Percentiles rank a stretch among this genome's conserved stretches.
Conservation (phyloP, 2,797 vertebrate genomes). For the Acanthurus tractus region DNA sequence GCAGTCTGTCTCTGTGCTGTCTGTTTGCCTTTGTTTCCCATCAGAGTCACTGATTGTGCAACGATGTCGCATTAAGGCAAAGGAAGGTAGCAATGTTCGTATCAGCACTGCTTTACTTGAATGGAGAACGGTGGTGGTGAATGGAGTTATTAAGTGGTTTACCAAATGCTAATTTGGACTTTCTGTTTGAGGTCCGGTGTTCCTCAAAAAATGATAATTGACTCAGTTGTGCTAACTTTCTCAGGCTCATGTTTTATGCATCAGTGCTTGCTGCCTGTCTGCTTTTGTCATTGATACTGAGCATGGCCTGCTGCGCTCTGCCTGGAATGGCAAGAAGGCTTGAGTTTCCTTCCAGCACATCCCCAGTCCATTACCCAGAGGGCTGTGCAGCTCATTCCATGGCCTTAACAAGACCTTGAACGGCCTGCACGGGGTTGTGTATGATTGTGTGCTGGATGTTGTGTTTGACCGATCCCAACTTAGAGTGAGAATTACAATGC, state of each 20-base stretch:
- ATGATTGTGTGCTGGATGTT: conserved; percentile 19
- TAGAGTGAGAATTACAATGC: not conserved
- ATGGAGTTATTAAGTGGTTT: conserved; percentile 28
- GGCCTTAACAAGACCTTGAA: conserved; percentile 70
- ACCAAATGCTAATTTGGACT: conserved; percentile 32
- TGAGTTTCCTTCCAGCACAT: conserved; percentile 74
- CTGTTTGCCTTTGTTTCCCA: not conserved
- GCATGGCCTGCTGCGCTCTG: conserved; percentile 65
- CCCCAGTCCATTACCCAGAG: conserved; percentile 70
- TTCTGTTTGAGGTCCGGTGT: conserved; percentile 22
- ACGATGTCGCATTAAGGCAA: not conserved
- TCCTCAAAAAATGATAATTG: conserved; percentile 54
- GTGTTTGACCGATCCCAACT: not conserved
- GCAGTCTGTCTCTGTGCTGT: conserved; percentile 7
- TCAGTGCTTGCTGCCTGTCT: conserved; percentile 76
- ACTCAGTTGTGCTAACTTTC: conserved; percentile 61
- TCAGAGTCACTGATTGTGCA: not conserved
- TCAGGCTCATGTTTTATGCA: conserved; percentile 82
- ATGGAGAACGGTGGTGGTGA: not conserved
- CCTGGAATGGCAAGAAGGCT: conserved; percentile 73
- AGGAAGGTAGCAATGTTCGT: not conserved
- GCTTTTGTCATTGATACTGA: conserved; percentile 80
- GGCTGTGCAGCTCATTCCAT: conserved; percentile 68
- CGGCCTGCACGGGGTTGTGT: conserved; percentile 27
- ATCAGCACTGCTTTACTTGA: conserved; percentile 9